Base-by-base conservation (phyloP, 2,797 vertebrate genomes). In the Halcyon leucocephala region DNA sequence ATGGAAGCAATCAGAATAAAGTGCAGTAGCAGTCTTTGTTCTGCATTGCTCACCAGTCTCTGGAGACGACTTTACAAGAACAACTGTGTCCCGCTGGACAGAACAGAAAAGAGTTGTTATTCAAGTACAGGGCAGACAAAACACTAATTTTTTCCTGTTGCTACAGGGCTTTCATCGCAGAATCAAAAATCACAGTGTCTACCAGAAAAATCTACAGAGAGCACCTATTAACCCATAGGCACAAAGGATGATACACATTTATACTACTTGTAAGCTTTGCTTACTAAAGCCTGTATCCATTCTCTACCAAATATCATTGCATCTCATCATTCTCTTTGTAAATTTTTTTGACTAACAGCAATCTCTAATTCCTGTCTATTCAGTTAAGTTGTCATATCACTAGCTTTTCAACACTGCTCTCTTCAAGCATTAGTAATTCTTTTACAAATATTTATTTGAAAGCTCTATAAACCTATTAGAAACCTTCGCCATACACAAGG, bases 371-470 rank as follows among this genome's bases (percentile, higher is more conserved):
- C n/a, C 31, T 28, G 19, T 22, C 10, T 16, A 41, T 64, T 55
- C 69, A 64, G 49, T 41, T 67, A 79, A 76, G n/a, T 55, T 66
- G 42, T 66, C 73, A 10, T 64, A 76, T 60, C 73, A 48, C 66
- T 74, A 81, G 33, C 31, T 90, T 94, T 91, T 71, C 69, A 74
- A 65, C 37, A 77, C 31, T 51, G 14, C 9, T 93, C 35, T 62
- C 46, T 80, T 62, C 60, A 76, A 76, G 52, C 14, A 5, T 60
- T 73, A 48, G 46, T 39, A 28, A 6, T 39, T 49, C 33, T 73
- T 80, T 89, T 15, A 64, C 66, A 92, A 84, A 84, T 84, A 95
- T 86, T 86, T 86, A 69, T 71, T 79, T 87, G 51, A 46, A 78
- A 89, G 77, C 26, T 78, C 31, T 54, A 58, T 26, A 86, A 96